Evolutionary conservation across 2,113 vertebrate species (phyloP), one percentile per base, ranked within the genome.

Genomic region (Chinchilla lanigera): DNA sequence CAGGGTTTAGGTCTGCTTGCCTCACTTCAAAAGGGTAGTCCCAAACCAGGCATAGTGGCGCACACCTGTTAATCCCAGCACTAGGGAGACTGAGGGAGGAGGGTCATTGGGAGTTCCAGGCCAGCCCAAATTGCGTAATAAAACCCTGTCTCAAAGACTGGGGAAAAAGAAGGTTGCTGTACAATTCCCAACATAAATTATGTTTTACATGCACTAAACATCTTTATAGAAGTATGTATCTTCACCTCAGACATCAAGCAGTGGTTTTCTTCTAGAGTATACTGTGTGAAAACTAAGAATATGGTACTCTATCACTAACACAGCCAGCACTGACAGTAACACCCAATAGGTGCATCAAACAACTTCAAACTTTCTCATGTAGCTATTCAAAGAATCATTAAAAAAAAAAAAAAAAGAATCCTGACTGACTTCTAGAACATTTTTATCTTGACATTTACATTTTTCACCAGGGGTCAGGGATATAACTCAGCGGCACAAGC

Each of bases 101-200:
- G 16, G 35, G 35, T 19, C 17, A 13, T 14, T 69, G 6, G 17
- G 16, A n/a, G 16, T n/a, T 19, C 35, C 35, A 69, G 65, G 35
- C 16, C 35, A 69, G 35, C 16, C 17, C 6, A 33, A n/a, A 1
- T 19, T n/a, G 16, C 65, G n/a, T 19, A 69, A 7, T n/a, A 33
- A 69, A 69, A 69, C 33, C 10, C 9, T 35, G 16, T 33, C 63
- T 67, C 20, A 26, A 44, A 73, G 41, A 71, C 24, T 24, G 58
- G 38, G 17, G 77, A 0, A 1, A 58, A 14, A 35, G 3, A 52
- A 67, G 3, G 20, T 9, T 67, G 35, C 87, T 24, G 90, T 96
- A 69, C 65, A 92, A 94, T 58, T 85, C 6, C 56, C 93, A 96
- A 88, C 75, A 90, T 67, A 94, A 96, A 88, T 92, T 47, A 92